Evolutionary conservation across 2,888 invertebrate species (phyloP).

Genomic region (Campoletis raptor): DNA sequence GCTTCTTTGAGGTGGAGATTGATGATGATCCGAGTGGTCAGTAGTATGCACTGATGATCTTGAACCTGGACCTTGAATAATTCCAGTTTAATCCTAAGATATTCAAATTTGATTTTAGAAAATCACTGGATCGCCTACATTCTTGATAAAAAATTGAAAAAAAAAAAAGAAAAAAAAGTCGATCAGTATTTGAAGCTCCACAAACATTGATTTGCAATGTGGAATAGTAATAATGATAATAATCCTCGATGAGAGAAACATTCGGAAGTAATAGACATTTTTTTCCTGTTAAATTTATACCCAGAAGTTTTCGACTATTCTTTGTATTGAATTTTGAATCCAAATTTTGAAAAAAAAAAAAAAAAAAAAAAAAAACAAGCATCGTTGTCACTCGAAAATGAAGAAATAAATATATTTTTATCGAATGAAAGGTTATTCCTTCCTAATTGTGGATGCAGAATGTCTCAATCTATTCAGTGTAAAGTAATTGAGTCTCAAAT

Average conservation of each 20-base stretch:
- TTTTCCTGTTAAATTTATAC: no score
- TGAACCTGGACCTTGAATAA: slow-evolving; percentile 32
- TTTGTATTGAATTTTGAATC: neutral
- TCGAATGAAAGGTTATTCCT: neutral
- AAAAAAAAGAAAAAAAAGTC: no score
- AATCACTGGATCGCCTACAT: neutral
- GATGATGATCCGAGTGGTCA: slow-evolving; percentile 27
- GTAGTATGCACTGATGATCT: slow-evolving; percentile 16
- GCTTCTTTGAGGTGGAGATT: neutral
- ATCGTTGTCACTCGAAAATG: neutral
- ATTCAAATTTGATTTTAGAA: slow-evolving; percentile 10
- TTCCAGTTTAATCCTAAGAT: neutral
- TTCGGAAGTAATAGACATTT: no score
- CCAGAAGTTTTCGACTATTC: no score
- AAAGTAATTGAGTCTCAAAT: slow-evolving; percentile 1
- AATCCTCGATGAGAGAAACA: neutral
- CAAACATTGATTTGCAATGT: no score
- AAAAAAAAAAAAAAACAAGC: no score
- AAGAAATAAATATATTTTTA: neutral
- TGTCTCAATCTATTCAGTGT: neutral
- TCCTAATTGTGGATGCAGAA: neutral
- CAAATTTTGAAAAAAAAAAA: neutral
- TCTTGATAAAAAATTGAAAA: neutral
- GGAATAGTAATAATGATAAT: neutral
- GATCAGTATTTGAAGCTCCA: neutral